phyloP scores from a whole-genome alignment of 92 coral and sea anemone species.

The Parazoanthus atlanticus region DNA sequence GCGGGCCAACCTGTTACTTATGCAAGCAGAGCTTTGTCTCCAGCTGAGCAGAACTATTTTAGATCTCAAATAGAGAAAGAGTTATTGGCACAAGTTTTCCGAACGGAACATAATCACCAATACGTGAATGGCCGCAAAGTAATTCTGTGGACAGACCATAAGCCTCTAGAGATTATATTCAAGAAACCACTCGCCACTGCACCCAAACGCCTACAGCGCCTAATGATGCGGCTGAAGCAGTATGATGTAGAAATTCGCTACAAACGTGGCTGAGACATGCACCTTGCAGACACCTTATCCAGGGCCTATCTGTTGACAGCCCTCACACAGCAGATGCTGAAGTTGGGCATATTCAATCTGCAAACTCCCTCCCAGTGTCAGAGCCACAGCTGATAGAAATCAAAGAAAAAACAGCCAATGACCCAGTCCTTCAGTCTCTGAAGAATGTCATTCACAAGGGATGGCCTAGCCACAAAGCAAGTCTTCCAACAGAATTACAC shows the following conservation, averaged over 20 bases:
- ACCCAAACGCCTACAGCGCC: constrained; percentile 59
- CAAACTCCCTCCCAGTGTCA: constrained; percentile 47
- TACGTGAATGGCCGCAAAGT: constrained; percentile 55
- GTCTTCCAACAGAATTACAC: constrained; percentile 38
- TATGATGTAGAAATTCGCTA: constrained; percentile 42
- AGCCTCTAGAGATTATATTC: constrained; percentile 30
- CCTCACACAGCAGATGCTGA: constrained; percentile 52
- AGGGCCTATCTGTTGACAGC: constrained; percentile 42
- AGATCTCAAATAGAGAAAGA: constrained; percentile 53
- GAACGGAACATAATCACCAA: constrained; percentile 59
- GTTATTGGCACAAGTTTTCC: constrained; percentile 50
- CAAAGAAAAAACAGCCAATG: constrained; percentile 53
- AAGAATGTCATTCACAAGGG: constrained; percentile 52
- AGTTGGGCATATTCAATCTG: constrained; percentile 40
- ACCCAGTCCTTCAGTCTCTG: constrained; percentile 42
- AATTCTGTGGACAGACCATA: constrained; percentile 15
- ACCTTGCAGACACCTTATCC: constrained; percentile 53
- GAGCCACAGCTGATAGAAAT: constrained; percentile 55
- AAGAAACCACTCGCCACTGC: constrained; percentile 60
- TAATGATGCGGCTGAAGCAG: constrained; percentile 50
- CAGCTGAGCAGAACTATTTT: constrained; percentile 54
- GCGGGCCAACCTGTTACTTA: constrained; percentile 37
- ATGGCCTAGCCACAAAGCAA: constrained; percentile 49
- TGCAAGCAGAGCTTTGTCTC: constrained; percentile 42
- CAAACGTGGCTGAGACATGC: no score